Evolutionary conservation across 1,140 invertebrate genomes (phyloP), one percentile per base, ranked within the genome.

Genomic region (Camponotus floridanus): DNA sequence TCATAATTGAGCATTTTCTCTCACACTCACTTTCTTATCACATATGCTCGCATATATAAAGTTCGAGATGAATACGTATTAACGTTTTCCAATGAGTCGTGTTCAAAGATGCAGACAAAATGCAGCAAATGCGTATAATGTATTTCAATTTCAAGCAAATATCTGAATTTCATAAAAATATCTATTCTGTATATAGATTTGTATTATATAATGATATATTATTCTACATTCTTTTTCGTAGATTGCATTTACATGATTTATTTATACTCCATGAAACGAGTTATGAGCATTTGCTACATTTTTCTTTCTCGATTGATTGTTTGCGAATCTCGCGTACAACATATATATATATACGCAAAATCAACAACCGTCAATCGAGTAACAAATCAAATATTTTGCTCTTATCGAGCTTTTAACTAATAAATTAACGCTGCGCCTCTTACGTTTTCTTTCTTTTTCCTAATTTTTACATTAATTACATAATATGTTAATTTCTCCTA

Each of bases 221-320:
- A 76, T 42, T 48, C 33, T 21, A 51, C 18, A 31, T n/a, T n/a
- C 33, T 73, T 61, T 55, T 36, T 74, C 6, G 0, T 73, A 42
- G 11, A 83, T 61, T 33, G 2, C n/a, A 61, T 73, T 83, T 76
- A 51, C 59, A 62, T 11, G 26, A 62, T 68, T 79, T 67, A 33
- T 42, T 33, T 7, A 39, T 65, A 55, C 21, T 83, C 39, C 21
- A 8, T 11, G 13, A 74, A 55, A 11, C 57, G 67, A 67, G 67
- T 71, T 39, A 61, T 61, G 39, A 57, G 76, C 76, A 79, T 71
- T 70, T 83, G 87, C 89, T 86, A 88, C 89, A 89, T 91, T 85
- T 88, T 68, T 39, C 57, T 45, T 51, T 33, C 48, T 62, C 71
- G 62, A 87, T 65, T 86, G 83, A 51, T 51, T 51, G 48, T 51